These are phyloP conservation scores for Xylota segnis DNA, from an alignment of 2,888 invertebrate species.

Conservation along the genomic window DNA sequence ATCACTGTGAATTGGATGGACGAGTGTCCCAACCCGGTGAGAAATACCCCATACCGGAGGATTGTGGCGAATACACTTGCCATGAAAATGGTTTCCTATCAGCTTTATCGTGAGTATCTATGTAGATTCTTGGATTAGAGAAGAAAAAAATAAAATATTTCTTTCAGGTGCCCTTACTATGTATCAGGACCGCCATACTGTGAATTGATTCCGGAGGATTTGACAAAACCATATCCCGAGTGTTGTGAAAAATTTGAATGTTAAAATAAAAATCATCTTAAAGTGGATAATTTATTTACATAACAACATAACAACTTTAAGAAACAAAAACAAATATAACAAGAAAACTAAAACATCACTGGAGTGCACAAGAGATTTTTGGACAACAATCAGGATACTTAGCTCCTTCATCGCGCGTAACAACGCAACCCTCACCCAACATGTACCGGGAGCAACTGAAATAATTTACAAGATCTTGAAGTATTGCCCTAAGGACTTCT, in stretches of 20 bases:
- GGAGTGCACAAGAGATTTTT: slow-evolving; percentile 13
- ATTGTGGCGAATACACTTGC: slow-evolving; percentile 22
- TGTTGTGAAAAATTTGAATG: slow-evolving; percentile 36
- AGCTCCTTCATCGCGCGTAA: slow-evolving; percentile 36
- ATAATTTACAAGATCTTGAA: not conserved
- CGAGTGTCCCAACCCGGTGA: slow-evolving; percentile 7
- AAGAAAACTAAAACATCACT: not conserved
- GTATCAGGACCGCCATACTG: slow-evolving; percentile 12
- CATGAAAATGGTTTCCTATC: slow-evolving; percentile 31
- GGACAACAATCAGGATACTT: slow-evolving; percentile 53
- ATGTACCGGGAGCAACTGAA: slow-evolving; percentile 55
- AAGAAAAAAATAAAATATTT: not conserved
- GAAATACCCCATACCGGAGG: slow-evolving; percentile 5
- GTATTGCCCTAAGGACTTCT: not conserved
- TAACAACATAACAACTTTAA: not conserved
- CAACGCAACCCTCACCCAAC: slow-evolving; percentile 52
- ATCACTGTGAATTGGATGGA: slow-evolving; percentile 20
- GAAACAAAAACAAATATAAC: not conserved
- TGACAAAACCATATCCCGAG: slow-evolving; percentile 35
- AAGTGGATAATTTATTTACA: not conserved
- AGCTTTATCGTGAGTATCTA: slow-evolving; percentile 18
- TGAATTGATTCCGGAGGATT: slow-evolving; percentile 32
- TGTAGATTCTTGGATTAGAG: no score
- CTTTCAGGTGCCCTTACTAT: slow-evolving; percentile 26
- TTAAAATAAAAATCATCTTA: slow-evolving; percentile 19